Evolutionary conservation across 2,797 vertebrate genomes (phyloP).

Genomic region (Saguinus oedipus): DNA sequence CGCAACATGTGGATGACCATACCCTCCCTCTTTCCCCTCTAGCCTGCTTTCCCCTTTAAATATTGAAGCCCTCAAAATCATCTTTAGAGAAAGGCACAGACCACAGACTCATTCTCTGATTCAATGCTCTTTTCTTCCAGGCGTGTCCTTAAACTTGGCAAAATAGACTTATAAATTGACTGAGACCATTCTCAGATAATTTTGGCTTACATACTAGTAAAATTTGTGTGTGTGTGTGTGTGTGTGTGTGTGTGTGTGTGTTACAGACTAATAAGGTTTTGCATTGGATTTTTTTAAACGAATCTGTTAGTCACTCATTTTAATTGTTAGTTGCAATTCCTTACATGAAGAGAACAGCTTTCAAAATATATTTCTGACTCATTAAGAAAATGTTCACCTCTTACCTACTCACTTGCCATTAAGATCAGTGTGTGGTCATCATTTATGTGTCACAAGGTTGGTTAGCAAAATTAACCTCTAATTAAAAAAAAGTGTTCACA

Average conservation of each 20-base stretch:
- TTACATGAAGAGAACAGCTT: conserved; percentile 18
- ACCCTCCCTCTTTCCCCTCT: background rate
- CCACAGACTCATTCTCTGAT: background rate
- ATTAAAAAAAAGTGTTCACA: background rate
- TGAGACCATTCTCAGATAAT: background rate
- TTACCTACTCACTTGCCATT: background rate
- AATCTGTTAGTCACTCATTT: background rate
- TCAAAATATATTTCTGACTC: conserved; percentile 17
- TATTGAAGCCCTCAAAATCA: background rate
- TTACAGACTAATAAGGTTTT: background rate
- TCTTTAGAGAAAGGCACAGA: background rate
- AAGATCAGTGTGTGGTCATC: background rate
- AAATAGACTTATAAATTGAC: background rate
- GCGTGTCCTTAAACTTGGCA: background rate
- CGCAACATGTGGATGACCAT: background rate
- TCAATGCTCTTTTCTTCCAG: background rate
- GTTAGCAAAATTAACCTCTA: background rate
- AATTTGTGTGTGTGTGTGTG: background rate
- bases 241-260: no score
- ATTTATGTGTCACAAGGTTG: background rate
- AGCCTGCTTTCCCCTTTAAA: background rate
- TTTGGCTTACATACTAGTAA: background rate
- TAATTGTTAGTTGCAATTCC: background rate
- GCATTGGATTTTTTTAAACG: background rate
- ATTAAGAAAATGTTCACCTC: background rate